Evolutionary conservation across 2,113 vertebrate genomes (phyloP).

Genomic region (Charadrius vociferus): DNA sequence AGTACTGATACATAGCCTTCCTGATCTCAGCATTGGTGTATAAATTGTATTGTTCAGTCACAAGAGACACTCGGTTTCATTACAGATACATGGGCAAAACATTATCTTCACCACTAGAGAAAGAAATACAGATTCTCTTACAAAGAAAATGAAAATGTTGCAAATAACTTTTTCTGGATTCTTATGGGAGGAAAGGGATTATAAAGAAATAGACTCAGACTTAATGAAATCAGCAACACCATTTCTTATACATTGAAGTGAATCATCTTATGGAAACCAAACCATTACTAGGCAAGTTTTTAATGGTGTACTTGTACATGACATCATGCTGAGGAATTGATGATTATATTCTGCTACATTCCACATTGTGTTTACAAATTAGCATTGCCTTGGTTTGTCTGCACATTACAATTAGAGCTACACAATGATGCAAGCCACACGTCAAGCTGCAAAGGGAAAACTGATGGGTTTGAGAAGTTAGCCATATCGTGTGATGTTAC

Average conservation of each 20-base stretch:
- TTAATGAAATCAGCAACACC: neutral
- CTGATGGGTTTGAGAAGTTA: neutral
- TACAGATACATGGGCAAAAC: neutral
- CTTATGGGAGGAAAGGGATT: neutral
- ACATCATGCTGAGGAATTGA: neutral
- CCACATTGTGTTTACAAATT: neutral
- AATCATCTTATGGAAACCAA: conserved; percentile 3
- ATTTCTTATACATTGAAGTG: neutral
- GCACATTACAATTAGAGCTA: conserved; percentile 49
- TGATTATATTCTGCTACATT: neutral
- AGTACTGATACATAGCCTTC: neutral
- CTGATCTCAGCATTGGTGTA: neutral
- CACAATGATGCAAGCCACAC: conserved; percentile 52
- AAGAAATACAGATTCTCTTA: conserved; percentile 20
- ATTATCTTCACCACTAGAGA: neutral
- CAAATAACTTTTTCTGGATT: neutral
- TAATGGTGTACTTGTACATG: neutral
- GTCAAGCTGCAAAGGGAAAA: conserved; percentile 55
- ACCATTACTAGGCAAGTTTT: conserved; percentile 9
- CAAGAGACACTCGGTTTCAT: neutral
- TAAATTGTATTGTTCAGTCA: neutral
- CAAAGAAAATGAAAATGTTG: neutral
- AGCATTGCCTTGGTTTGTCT: conserved; percentile 44
- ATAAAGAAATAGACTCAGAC: neutral
- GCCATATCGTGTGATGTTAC: neutral